Base-by-base conservation (phyloP, 2,888 invertebrate species). In the Corbicula japonica region DNA sequence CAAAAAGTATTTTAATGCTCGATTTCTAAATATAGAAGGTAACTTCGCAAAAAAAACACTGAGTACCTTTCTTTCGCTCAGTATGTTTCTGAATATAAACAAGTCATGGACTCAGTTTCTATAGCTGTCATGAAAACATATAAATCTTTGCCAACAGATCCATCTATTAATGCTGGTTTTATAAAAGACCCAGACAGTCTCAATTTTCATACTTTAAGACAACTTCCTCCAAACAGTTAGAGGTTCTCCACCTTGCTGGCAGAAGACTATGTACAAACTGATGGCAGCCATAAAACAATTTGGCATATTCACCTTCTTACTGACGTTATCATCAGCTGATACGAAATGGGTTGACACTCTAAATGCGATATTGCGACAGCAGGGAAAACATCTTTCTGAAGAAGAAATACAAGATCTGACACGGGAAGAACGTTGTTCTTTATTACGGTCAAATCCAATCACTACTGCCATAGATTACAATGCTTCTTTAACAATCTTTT, bases 311-410 rank as follows among this genome's bases (percentile, higher is more conserved):
- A 86, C 85, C 1, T 86, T 73, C 38, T 89, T 89, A 50, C 26
- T 88, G 8, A 86, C 88, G 18, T 50, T 88, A 26, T 85, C 85
- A 34, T 72, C 88, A 15, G 85, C 87, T 54, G 89, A 90, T 54
- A 38, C 76, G 18, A 83, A 77, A 34, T 90, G 89, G 87, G 10
- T 50, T 2, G 87, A 89, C 35, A 76, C 87, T 6, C 34, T 88
- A 4, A 46, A 56, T 6, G 65, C 63, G 23, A 82, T 90, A 10
- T 30, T 50, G 6, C 74, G 58, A 52, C 84, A 84, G 30, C 56
- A 80, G 41, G 84, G 84, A 3, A 65, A 56, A 72, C 8, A 26
- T 18, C 32, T 80, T 1, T 70, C 44, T 23, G 46, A 26, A 26
- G 69, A 81, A 35, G 82, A 85, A 38, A 54, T 85, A 8, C 38